These are phyloP conservation scores for Myripristis jacobus DNA, from an alignment of 2,797 vertebrate species.

Conservation along the genomic window DNA sequence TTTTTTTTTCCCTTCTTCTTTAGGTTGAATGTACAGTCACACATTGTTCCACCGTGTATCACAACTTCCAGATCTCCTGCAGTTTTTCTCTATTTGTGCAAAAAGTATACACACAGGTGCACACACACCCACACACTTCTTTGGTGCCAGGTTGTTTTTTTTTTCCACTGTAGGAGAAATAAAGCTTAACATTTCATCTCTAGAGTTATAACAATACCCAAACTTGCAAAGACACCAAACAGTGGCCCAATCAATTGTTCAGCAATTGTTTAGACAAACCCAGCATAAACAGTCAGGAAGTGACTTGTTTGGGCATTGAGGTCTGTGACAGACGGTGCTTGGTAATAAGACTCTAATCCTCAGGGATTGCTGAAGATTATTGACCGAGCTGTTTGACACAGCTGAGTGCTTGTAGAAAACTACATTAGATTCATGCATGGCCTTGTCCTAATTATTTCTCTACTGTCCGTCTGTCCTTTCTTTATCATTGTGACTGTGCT, in stretches of 20 bases:
- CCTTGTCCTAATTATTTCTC: constrained; percentile 74
- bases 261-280: constrained; percentile 11
- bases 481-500: constrained; percentile 50
- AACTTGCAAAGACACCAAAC: not conserved
- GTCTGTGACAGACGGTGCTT: constrained; percentile 81
- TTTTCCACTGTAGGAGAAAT: not conserved
- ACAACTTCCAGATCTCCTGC: constrained; percentile 19
- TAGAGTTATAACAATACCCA: not conserved
- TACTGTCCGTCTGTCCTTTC: constrained; percentile 54
- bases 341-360: constrained; percentile 84
- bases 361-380: constrained; percentile 83
- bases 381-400: constrained; percentile 84
- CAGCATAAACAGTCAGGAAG: constrained; percentile 53
- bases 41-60: constrained; percentile 33
- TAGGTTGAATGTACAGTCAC: constrained; percentile 40
- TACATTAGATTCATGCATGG: constrained; percentile 65
- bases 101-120: not conserved
- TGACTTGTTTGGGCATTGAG: constrained; percentile 60
- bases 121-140: constrained; percentile 8
- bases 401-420: constrained; percentile 74
- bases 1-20: too few relatives aligned
- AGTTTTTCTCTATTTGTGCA: too few relatives aligned
- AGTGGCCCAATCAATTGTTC: not conserved
- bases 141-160: not conserved
- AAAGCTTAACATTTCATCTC: not conserved